phyloP scores from a whole-genome alignment of 2,797 vertebrate species.

The Eulemur mongoz region DNA sequence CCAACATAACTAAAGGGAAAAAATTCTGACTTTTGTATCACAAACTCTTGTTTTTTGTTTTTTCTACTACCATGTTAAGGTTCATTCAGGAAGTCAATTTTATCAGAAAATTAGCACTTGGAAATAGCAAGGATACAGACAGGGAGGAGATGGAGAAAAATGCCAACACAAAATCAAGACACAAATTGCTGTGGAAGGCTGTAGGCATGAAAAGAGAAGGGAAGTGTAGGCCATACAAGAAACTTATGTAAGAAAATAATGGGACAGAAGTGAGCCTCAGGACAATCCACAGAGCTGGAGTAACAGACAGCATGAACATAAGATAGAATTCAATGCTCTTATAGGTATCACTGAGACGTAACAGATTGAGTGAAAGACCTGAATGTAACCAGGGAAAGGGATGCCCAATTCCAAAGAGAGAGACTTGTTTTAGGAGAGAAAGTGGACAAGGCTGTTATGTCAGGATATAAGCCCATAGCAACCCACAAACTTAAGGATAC shows the following conservation, averaged over 20 bases:
- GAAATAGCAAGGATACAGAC: slow-evolving; percentile 70
- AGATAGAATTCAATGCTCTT: neutral
- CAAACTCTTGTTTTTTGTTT: slow-evolving; percentile 66
- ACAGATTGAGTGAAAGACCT: neutral
- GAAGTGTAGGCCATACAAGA: neutral
- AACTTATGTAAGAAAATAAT: neutral
- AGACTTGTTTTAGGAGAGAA: neutral
- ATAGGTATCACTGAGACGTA: neutral
- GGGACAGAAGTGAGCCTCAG: neutral
- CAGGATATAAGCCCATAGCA: neutral
- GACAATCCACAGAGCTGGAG: neutral
- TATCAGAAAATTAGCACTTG: slow-evolving; percentile 75
- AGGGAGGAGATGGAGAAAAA: neutral
- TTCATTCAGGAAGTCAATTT: slow-evolving; percentile 56
- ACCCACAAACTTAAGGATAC: neutral
- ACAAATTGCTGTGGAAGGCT: neutral
- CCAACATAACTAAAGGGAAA: slow-evolving; percentile 49
- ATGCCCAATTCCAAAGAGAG: neutral
- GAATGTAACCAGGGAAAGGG: neutral
- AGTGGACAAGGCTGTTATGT: neutral
- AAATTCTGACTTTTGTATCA: slow-evolving; percentile 3
- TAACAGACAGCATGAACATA: neutral
- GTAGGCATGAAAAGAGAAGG: neutral
- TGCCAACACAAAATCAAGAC: neutral
- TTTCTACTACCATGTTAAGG: slow-evolving; percentile 50